phyloP scores from a whole-genome alignment of 2,797 vertebrate genomes.

The Yasuhikotakia modesta region DNA sequence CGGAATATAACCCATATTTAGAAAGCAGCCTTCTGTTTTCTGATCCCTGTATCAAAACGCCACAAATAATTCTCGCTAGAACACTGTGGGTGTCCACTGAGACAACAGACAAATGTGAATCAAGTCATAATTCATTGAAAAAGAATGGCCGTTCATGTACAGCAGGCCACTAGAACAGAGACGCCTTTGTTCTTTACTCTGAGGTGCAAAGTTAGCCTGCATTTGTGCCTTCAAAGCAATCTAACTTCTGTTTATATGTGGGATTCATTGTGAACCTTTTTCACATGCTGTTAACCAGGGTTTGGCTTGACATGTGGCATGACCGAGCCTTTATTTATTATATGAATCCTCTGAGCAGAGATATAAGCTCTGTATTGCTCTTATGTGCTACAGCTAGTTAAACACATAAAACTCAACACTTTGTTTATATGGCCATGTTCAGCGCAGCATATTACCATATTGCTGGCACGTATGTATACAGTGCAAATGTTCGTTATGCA shows the following conservation, averaged over 20 bases:
- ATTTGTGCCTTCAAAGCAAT: constrained; percentile 53
- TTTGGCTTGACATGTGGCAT: constrained; percentile 7
- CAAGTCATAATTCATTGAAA: constrained; percentile 71
- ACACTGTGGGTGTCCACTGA: constrained; percentile 67
- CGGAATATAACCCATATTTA: constrained; percentile 51
- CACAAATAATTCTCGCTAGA: constrained; percentile 55
- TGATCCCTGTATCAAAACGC: constrained; percentile 49
- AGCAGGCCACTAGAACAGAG: constrained; percentile 54
- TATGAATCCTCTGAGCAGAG: constrained; percentile 9
- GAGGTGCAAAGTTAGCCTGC: constrained; percentile 24
- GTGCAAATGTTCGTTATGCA: neutral
- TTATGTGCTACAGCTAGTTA: neutral
- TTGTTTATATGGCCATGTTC: neutral
- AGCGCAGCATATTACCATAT: no score
- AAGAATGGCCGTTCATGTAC: constrained; percentile 54
- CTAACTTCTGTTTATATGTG: constrained; percentile 18
- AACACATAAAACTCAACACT: neutral
- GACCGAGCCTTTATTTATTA: constrained; percentile 28
- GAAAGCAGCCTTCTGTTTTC: constrained; percentile 51
- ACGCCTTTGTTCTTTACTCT: constrained; percentile 59
- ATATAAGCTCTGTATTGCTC: constrained; percentile 4
- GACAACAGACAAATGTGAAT: constrained; percentile 71
- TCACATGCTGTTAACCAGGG: constrained; percentile 4
- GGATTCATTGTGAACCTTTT: constrained; percentile 42
- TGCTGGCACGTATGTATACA: neutral